A percentile compares a stretch with the other conserved stretches of the same genome.
phyloP scores from a whole-genome alignment of 2,113 vertebrate species.

The Beaufortia kweichowensis region DNA sequence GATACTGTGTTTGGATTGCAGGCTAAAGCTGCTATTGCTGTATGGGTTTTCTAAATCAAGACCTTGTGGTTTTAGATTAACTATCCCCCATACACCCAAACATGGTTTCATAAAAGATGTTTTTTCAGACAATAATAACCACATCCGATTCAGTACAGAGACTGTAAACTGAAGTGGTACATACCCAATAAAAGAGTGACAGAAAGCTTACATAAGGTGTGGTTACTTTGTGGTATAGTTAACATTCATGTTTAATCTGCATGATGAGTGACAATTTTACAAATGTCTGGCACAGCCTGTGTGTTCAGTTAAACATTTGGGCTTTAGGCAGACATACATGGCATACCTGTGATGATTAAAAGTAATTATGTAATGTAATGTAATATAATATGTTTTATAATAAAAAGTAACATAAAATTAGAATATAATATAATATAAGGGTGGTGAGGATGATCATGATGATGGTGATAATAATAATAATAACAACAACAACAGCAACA shows the following conservation, averaged over 20 bases:
- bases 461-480: too few relatives aligned
- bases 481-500: too few relatives aligned
- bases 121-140: not conserved
- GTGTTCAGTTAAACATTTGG: too few relatives aligned
- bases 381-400: too few relatives aligned
- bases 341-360: too few relatives aligned
- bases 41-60: not conserved
- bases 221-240: not conserved
- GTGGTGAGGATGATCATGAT: too few relatives aligned
- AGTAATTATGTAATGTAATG: too few relatives aligned
- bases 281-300: too few relatives aligned
- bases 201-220: not conserved
- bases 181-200: slow-evolving; percentile 1
- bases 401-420: too few relatives aligned
- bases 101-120: not conserved
- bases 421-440: too few relatives aligned
- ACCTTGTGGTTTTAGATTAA: not conserved
- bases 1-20: not conserved
- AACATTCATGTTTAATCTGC: too few relatives aligned
- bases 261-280: not conserved
- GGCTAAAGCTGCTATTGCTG: not conserved
- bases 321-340: too few relatives aligned
- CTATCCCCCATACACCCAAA: not conserved
- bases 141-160: not conserved
- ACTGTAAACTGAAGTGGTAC: not conserved